Evolutionary conservation across 1,140 invertebrate genomes (phyloP), one percentile per base, ranked within the genome.

Genomic region (Patella vulgata): DNA sequence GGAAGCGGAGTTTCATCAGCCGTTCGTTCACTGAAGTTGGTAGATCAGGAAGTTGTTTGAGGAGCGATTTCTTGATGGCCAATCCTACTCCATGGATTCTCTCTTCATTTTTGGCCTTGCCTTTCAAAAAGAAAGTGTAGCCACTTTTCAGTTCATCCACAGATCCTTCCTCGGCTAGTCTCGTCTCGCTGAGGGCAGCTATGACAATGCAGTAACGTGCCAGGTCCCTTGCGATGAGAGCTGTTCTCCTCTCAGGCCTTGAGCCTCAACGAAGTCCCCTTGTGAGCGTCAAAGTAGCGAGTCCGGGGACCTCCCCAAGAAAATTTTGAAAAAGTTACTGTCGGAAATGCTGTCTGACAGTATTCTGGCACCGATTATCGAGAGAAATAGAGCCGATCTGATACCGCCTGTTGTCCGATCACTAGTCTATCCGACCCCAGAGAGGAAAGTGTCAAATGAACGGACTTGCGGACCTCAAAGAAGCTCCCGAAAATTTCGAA

Each of bases 81-180:
- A 65, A 54, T 14, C 63, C 55, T 28, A 65, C 57, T 33, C 51
- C 40, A 28, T 42, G 40, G 6, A 33, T 39, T 19, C 28, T 39
- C 21, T 40, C 31, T 27, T 63, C 60, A n/a, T 52, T 19, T 27
- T 19, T 12, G 11, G 14, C 19, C 36, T 46, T 53, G 6, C 53
- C 60, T 25, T 40, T 59, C 54, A 40, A 63, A 31, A 63, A 63
- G 52, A 61, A 67, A 28, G 55, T 63, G 46, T 68, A 57, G 1
- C 65, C 60, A 19, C 43, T 23, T 17, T 27, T 8, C 43, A 19
- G 11, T 21, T 54, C 23, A 14, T 2, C 54, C 12, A 55, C 9
- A 0, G 58, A 21, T 14, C 48, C 57, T 48, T 66, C 63, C 33
- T 48, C 50, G 4, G 58, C 36, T 11, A 60, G 40, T 52, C 48